phyloP scores from a whole-genome alignment of 2,888 invertebrate genomes.

The Mamestra brassicae region DNA sequence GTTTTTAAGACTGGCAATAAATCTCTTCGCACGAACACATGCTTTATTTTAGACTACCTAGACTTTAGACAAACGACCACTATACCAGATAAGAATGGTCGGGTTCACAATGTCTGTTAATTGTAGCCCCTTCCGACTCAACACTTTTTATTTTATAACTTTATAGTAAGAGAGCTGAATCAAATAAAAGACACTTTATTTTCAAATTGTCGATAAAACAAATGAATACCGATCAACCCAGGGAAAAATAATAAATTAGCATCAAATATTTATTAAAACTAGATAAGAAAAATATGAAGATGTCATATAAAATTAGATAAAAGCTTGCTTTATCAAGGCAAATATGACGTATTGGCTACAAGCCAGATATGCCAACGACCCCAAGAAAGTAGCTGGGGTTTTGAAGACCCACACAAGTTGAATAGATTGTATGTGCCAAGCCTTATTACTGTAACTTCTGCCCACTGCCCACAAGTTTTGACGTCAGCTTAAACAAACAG shows the following conservation, averaged over 20 bases:
- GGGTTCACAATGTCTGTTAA: slow-evolving; percentile 44
- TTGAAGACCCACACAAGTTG: not conserved
- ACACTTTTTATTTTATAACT: slow-evolving; percentile 42
- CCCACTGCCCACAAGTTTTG: not conserved
- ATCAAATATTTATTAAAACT: slow-evolving; percentile 7
- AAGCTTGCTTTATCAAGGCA: slow-evolving; percentile 20
- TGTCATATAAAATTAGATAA: slow-evolving; percentile 30
- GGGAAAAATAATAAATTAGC: not conserved
- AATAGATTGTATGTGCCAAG: not conserved
- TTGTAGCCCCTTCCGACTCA: slow-evolving; percentile 34
- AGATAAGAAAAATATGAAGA: not conserved
- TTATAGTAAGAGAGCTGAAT: not conserved
- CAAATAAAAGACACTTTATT: not conserved
- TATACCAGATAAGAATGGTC: slow-evolving; percentile 46
- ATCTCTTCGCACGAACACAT: slow-evolving; percentile 58
- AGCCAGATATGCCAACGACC: slow-evolving; percentile 27
- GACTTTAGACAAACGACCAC: slow-evolving; percentile 49
- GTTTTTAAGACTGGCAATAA: slow-evolving; percentile 52
- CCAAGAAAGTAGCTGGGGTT: not conserved
- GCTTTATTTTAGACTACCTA: slow-evolving; percentile 43
- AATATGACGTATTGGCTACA: slow-evolving; percentile 27
- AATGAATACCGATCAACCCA: not conserved
- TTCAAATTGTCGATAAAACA: not conserved
- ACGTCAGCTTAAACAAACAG: too few relatives aligned
- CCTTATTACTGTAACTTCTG: not conserved